These are phyloP conservation scores for Epiblema foenella DNA, from an alignment of 2,888 invertebrate genomes.

Conservation along the genomic window DNA sequence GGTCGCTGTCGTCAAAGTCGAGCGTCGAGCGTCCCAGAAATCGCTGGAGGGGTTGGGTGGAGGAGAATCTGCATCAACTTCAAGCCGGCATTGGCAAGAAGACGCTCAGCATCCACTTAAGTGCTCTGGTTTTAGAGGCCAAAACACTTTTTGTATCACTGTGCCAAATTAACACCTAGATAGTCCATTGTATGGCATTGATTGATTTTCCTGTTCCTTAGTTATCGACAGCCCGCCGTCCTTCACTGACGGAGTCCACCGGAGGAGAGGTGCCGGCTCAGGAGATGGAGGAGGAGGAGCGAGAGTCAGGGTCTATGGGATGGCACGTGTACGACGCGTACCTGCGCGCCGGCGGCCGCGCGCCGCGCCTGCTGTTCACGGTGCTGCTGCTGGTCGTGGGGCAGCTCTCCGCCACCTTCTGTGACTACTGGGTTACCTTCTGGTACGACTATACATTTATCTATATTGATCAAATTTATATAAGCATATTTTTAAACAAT, in stretches of 20 bases:
- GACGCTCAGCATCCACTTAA: too few species aligned
- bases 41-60: too few species aligned
- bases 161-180: not conserved
- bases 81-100: too few species aligned
- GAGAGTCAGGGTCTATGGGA: slow-evolving; percentile 87
- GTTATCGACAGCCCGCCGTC: slow-evolving; percentile 77
- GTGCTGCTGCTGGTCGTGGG: slow-evolving; percentile 85
- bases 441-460: slow-evolving; percentile 79
- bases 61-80: too few species aligned
- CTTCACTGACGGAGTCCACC: slow-evolving; percentile 78
- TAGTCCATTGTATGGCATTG: not conserved
- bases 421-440: slow-evolving; percentile 91
- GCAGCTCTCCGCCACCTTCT: slow-evolving; percentile 87
- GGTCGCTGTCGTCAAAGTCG: too few species aligned
- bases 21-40: too few species aligned
- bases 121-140: too few species aligned
- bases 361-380: slow-evolving; percentile 80
- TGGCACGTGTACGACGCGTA: slow-evolving; percentile 87
- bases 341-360: slow-evolving; percentile 84
- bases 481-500: too few species aligned
- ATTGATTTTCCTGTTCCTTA: slow-evolving; percentile 47
- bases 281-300: slow-evolving; percentile 86
- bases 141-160: not conserved
- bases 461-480: too few species aligned
- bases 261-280: slow-evolving; percentile 76